These are phyloP conservation scores for Boloria selene DNA, from an alignment of 2,888 invertebrate species.

Conservation along the genomic window DNA sequence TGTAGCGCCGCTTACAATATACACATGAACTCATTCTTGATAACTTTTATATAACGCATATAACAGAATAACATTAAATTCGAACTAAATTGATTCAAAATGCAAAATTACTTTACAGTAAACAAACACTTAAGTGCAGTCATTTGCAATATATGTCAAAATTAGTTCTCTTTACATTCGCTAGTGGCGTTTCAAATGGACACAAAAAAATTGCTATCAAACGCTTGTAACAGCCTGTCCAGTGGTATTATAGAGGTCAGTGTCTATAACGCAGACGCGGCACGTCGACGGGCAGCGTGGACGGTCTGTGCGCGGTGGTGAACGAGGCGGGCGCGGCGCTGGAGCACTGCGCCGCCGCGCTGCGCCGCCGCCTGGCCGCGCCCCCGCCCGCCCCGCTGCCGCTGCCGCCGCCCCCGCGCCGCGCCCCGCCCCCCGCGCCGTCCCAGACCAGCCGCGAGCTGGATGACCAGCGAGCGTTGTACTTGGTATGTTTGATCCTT, in stretches of 20 bases:
- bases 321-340: constrained; percentile 95
- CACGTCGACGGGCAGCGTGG: constrained; percentile 94
- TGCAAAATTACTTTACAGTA: too few species aligned
- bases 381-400: constrained; percentile 63
- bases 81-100: too few species aligned
- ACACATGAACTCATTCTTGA: too few species aligned
- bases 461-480: constrained; percentile 82
- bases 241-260: too few species aligned
- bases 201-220: not conserved
- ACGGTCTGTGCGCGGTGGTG: constrained; percentile 97
- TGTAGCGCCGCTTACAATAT: too few species aligned
- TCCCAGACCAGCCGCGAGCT: constrained; percentile 54
- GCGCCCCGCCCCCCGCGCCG: constrained; percentile 59
- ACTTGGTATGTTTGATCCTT: constrained; percentile 81
- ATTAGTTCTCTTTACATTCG: too few species aligned
- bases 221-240: too few species aligned
- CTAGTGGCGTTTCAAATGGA: not conserved
- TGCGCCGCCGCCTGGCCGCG: constrained; percentile 86
- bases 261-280: constrained; percentile 89
- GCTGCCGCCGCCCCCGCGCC: constrained; percentile 61
- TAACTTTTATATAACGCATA: too few species aligned
- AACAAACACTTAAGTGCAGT: too few species aligned
- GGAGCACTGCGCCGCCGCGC: constrained; percentile 91
- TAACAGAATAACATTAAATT: too few species aligned
- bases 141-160: too few species aligned